Base-by-base conservation (phyloP, 2,113 vertebrate species). In the Carlito syrichta region DNA sequence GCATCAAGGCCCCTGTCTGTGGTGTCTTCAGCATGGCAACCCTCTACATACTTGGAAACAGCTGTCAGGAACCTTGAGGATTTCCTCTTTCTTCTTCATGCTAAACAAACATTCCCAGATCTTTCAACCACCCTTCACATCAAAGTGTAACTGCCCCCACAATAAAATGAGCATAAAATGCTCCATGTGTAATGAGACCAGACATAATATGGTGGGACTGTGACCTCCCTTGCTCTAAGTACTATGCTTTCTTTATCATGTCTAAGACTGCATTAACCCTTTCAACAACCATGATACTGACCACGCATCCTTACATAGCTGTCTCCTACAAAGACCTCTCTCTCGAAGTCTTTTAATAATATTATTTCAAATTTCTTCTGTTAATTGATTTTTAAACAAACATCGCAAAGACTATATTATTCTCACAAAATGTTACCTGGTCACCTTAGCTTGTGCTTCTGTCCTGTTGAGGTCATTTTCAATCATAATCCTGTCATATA, bases 381-480 rank as follows among this genome's bases (percentile, higher is more conserved):
- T 54, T 63, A 77, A 54, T 6, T 87, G 54, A 68, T 58, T 66
- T 60, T 56, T 48, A 58, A n/a, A 60, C 43, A 22, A 58, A 38
- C 40, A 40, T 79, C 2, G 23, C 10, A 43, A 78, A 74, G 69
- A 56, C 56, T 48, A 4, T 6, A 52, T 27, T 62, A 32, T 86
- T 91, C 58, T 83, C 60, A 87, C n/a, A 56, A 68, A 54, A 54
- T 68, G 27, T 66, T 68, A 52, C 5, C n/a, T 12, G 58, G 71
- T 73, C 60, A 89, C 62, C 58, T 66, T 78, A 89, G 69, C 58
- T 66, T 78, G 84, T n/a, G 48, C 48, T 81, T 52, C 89, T 73
- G 68, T 73, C 32, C 79, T 68, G 54, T 0, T 66, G 84, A 58
- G 52, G 89, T 48, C 20, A 23, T 91, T 97, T 83, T 52, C 73